Percentiles rank a stretch among this genome's conserved stretches.
These are phyloP conservation scores for Polydrusus tereticollis DNA, from an alignment of 2,888 invertebrate genomes.

Conservation along the genomic window DNA sequence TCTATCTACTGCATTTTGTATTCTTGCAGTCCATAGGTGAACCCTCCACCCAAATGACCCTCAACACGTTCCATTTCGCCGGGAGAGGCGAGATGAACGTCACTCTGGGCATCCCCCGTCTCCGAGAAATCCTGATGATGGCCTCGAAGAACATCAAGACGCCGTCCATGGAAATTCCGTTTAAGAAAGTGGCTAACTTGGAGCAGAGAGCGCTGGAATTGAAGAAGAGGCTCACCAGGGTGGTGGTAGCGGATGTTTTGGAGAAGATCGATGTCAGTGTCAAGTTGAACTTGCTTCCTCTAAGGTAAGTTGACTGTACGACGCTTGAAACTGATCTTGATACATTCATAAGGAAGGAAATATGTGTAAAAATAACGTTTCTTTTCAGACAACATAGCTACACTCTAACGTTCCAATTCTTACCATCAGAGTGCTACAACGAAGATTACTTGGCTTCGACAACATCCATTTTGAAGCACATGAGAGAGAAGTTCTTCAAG, in stretches of 20 bases:
- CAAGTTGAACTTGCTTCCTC: slow-evolving; percentile 71
- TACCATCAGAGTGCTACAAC: slow-evolving; percentile 82
- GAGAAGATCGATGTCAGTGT: slow-evolving; percentile 75
- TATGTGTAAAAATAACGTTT: too few relatives aligned
- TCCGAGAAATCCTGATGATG: slow-evolving; percentile 97
- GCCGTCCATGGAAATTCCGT: slow-evolving; percentile 95
- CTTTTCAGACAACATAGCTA: slow-evolving; percentile 72
- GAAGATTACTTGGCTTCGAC: slow-evolving; percentile 81
- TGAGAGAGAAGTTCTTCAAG: slow-evolving; percentile 81
- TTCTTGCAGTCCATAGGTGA: slow-evolving; percentile 87
- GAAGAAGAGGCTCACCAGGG: slow-evolving; percentile 80
- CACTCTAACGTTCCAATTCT: slow-evolving; percentile 78
- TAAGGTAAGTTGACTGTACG: slow-evolving; percentile 63
- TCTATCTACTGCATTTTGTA: neutral
- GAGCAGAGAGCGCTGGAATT: slow-evolving; percentile 76
- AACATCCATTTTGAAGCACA: slow-evolving; percentile 76
- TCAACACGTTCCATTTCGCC: slow-evolving; percentile 99
- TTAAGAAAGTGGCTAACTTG: slow-evolving; percentile 70
- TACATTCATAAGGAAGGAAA: too few relatives aligned
- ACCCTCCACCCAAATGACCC: slow-evolving; percentile 99
- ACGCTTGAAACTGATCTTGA: too few relatives aligned
- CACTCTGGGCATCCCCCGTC: slow-evolving; percentile 97
- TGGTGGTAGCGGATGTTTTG: slow-evolving; percentile 84
- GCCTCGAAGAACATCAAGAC: slow-evolving; percentile 95
- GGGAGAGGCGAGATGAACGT: slow-evolving; percentile 99